Conservation (phyloP, 2,113 vertebrate genomes). For the Phyllopteryx taeniolatus region DNA sequence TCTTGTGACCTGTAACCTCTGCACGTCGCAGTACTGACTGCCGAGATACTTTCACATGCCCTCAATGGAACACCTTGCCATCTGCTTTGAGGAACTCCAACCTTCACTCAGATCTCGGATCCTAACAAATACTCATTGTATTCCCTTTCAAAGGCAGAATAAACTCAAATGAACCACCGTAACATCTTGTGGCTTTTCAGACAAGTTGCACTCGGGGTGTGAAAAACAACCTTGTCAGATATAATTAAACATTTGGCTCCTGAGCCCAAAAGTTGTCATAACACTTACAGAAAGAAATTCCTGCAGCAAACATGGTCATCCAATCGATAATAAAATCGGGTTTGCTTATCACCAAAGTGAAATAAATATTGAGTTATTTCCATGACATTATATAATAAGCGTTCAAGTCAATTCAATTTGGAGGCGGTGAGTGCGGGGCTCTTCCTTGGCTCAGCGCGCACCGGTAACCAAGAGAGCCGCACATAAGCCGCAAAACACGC, state of each 20-base stretch:
- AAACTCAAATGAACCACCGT: neutral
- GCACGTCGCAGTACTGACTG: neutral
- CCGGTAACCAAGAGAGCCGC: constrained; percentile 80
- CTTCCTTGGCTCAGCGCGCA: constrained; percentile 43
- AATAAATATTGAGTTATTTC: neutral
- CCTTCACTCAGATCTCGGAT: neutral
- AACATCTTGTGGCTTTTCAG: neutral
- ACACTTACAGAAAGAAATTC: neutral
- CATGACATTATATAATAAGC: neutral
- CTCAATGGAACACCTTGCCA: neutral
- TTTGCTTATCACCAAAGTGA: neutral
- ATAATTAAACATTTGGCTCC: neutral
- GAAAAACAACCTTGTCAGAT: neutral
- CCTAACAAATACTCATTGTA: neutral
- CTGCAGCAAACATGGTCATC: neutral
- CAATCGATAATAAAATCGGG: too few relatives aligned
- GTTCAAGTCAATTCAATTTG: neutral
- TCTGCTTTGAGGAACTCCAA: neutral
- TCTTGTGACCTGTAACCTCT: neutral
- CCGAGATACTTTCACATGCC: neutral
- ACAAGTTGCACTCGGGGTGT: neutral
- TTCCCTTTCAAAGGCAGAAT: neutral
- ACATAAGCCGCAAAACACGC: constrained; percentile 75
- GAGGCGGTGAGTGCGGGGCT: neutral
- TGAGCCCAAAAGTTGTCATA: neutral